Base-by-base conservation (phyloP, 2,113 vertebrate species). In the Callopanchax toddi region DNA sequence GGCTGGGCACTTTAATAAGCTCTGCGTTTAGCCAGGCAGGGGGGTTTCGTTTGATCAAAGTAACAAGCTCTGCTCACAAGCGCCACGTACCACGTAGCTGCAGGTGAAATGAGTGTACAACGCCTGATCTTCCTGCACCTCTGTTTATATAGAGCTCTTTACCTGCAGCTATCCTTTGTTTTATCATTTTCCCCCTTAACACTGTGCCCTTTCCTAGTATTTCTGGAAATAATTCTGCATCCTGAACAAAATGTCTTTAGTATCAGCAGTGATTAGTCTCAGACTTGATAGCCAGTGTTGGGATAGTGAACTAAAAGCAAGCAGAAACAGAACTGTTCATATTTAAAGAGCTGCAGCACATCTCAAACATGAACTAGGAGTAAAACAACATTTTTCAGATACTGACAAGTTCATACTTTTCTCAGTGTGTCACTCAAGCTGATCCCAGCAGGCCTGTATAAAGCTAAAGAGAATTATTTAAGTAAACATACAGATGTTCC, bases 401-500 rank as follows among this genome's bases (percentile, higher is more conserved):
- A 81, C 83, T 89, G 49, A 86, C 69, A 70, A 44, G 77, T 69
- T 87, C 51, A 68, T 77, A 36, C 18, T 79, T 83, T 71, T 85
- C 73, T 51, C 51, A 39, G 39, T 18, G 34, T 50, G 63, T 67
- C 0, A 1, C 58, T 71, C 2, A 72, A 70, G 42, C 64, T 53
- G 49, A 78, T 78, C 58, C 68, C 53, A 42, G 58, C 46, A 69
- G 71, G 51, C 73, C 69, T 45, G 42, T 61, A 79, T 39, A 83
- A 87, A 84, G 44, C 56, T 39, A 23, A 60, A 61, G 58, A 70
- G 65, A 89, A 83, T 81, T 89, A 86, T 89, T 77, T 89, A 87
- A 87, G 84, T 86, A 83, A 81, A 71, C 71, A 81, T 80, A 79
- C 88, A 92, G 89, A 81, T 92, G 91, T 91, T 91, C 81, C 85